These are phyloP conservation scores for Conger conger DNA, from an alignment of 2,113 vertebrate genomes.

Conservation along the genomic window DNA sequence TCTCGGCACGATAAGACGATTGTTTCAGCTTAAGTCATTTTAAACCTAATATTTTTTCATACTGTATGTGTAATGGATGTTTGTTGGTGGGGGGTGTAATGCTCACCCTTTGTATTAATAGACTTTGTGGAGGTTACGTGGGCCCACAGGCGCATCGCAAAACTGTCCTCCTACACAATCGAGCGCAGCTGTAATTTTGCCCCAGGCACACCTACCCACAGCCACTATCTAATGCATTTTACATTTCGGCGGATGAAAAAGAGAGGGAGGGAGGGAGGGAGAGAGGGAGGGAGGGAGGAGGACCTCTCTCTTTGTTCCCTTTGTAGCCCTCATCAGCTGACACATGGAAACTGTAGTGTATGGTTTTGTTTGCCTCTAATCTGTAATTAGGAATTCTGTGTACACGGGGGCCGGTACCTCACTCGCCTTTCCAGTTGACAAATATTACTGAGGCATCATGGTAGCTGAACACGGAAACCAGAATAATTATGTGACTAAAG, in stretches of 20 bases:
- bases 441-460: constrained; percentile 40
- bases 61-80: constrained; percentile 52
- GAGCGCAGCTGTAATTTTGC: constrained; percentile 54
- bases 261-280: constrained; percentile 8
- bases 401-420: constrained; percentile 44
- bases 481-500: constrained; percentile 35
- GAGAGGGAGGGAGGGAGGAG: constrained; percentile 6
- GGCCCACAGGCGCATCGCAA: constrained; percentile 53
- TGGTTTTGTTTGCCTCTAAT: constrained; percentile 55
- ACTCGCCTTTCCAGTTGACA: constrained; percentile 38
- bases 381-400: constrained; percentile 59
- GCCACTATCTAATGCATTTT: constrained; percentile 59
- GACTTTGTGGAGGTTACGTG: constrained; percentile 45
- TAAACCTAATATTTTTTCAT: constrained; percentile 48
- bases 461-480: constrained; percentile 26
- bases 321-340: constrained; percentile 53
- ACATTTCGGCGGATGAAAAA: constrained; percentile 52
- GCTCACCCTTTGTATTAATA: constrained; percentile 54
- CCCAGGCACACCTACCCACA: constrained; percentile 57
- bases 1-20: constrained; percentile 34
- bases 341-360: constrained; percentile 54
- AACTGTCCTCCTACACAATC: constrained; percentile 55
- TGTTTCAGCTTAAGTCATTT: constrained; percentile 53
- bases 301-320: constrained; percentile 39
- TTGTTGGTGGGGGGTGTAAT: constrained; percentile 31